These are phyloP conservation scores for Pilophorus perplexus DNA, from an alignment of 2,888 invertebrate species.

Conservation along the genomic window DNA sequence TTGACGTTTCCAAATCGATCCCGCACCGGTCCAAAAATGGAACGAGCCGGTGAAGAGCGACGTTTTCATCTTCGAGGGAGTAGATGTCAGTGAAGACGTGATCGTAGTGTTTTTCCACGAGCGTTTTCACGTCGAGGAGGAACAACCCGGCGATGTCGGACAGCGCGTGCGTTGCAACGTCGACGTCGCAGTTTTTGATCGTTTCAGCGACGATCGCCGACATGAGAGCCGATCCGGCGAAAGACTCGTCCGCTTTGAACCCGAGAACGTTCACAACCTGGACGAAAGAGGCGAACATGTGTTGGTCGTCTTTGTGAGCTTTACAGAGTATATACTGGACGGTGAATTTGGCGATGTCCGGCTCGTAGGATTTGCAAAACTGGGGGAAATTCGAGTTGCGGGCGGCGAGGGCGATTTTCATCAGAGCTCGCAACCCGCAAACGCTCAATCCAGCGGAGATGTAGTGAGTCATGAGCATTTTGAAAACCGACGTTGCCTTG, in stretches of 20 bases:
- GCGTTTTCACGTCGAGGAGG: slow-evolving; percentile 1
- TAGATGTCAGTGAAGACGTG: slow-evolving; percentile 17
- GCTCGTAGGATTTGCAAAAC: slow-evolving; percentile 22
- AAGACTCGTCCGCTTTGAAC: slow-evolving; percentile 1
- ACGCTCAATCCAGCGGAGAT: not conserved
- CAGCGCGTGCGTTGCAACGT: not conserved
- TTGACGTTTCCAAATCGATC: slow-evolving; percentile 7
- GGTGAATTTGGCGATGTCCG: slow-evolving; percentile 3
- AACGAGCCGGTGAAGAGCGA: not conserved
- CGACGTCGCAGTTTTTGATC: not conserved
- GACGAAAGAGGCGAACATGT: not conserved
- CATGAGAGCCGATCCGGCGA: not conserved
- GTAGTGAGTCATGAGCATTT: slow-evolving; percentile 6
- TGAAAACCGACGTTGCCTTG: slow-evolving; percentile 20
- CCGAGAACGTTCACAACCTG: slow-evolving; percentile 10
- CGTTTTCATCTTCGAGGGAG: not conserved
- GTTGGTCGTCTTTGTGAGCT: not conserved
- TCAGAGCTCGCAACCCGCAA: not conserved
- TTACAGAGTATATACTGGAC: slow-evolving; percentile 9
- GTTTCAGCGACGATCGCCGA: not conserved
- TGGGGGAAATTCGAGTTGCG: not conserved
- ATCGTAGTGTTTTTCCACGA: slow-evolving; percentile 29
- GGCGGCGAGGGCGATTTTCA: slow-evolving; percentile 2
- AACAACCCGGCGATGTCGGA: slow-evolving; percentile 10
- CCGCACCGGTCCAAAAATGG: slow-evolving; percentile 7